Evolutionary conservation across 2,797 vertebrate species (phyloP).

Genomic region (Chromobotia macracanthus): DNA sequence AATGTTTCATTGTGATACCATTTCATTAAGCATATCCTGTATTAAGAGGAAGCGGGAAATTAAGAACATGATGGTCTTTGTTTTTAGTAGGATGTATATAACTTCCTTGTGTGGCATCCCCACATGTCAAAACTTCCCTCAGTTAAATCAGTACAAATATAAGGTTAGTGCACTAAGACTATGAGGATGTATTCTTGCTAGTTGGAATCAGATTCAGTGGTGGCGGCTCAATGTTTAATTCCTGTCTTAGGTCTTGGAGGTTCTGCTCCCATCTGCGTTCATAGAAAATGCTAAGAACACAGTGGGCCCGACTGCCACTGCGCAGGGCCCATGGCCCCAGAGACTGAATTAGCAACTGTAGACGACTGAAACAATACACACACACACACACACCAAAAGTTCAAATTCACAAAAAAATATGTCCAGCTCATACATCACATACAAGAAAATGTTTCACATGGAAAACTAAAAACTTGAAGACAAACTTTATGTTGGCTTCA

Average conservation of each 20-base stretch:
- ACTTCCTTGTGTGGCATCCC: neutral
- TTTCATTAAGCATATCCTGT: neutral
- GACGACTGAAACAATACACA: conserved; percentile 77
- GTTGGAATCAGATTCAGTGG: conserved; percentile 39
- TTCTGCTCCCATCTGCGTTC: conserved; percentile 92
- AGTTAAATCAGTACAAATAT: neutral
- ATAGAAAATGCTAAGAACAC: conserved; percentile 80
- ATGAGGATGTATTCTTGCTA: conserved; percentile 43
- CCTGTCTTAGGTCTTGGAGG: conserved; percentile 81
- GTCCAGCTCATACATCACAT: no score
- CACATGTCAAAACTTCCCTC: neutral
- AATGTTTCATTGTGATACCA: neutral
- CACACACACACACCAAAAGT: neutral
- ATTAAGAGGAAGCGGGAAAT: conserved; percentile 1
- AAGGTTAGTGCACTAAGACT: neutral
- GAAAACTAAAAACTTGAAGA: no score
- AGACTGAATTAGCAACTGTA: conserved; percentile 77
- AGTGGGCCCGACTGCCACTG: conserved; percentile 78
- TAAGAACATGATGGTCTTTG: neutral
- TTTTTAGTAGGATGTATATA: neutral
- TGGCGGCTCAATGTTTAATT: conserved; percentile 85
- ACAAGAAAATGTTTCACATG: no score
- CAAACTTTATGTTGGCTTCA: no score
- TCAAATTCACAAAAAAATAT: neutral
- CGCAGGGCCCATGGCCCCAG: conserved; percentile 89